Conservation (phyloP, 1,140 invertebrate genomes). For the Drosophila quadrilineata region DNA sequence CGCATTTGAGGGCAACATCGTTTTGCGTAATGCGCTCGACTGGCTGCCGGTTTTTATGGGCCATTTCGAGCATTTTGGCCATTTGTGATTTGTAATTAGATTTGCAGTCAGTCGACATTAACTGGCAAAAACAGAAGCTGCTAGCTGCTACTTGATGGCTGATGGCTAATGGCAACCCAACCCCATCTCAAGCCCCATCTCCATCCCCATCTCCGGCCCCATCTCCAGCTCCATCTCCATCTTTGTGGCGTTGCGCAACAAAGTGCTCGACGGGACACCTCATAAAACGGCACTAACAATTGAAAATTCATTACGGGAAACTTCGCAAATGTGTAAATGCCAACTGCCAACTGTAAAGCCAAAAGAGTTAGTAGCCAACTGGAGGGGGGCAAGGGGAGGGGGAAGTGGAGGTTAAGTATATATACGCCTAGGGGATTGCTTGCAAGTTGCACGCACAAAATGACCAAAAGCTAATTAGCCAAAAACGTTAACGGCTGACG, state of each 20-base stretch:
- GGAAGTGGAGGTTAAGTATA: too few species aligned
- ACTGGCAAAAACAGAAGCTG: constrained; percentile 29
- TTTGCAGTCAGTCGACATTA: constrained; percentile 43
- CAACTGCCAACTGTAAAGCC: constrained; percentile 23
- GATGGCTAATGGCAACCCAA: too few species aligned
- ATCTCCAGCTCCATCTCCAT: not conserved
- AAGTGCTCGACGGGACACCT: constrained; percentile 68
- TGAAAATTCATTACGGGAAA: constrained; percentile 66
- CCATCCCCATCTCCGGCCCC: too few species aligned
- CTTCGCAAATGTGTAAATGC: constrained; percentile 13
- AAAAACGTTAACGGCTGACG: constrained; percentile 62
- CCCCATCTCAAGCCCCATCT: too few species aligned
- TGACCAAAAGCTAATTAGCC: constrained; percentile 71
- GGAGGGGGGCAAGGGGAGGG: not conserved
- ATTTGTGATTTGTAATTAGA: constrained; percentile 77
- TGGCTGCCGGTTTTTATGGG: constrained; percentile 65
- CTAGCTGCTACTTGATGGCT: constrained; percentile 1
- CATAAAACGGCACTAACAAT: constrained; percentile 73
- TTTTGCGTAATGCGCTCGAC: constrained; percentile 73
- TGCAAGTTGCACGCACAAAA: constrained; percentile 60
- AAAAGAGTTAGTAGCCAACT: not conserved
- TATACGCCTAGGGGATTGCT: too few species aligned
- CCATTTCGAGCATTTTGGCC: constrained; percentile 68
- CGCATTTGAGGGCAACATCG: constrained; percentile 51
- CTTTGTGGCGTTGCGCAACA: constrained; percentile 20